Evolutionary conservation across 37 sponge, comb jelly and placozoan species (phyloP).

Genomic region (Cladorhizidae sp.): DNA sequence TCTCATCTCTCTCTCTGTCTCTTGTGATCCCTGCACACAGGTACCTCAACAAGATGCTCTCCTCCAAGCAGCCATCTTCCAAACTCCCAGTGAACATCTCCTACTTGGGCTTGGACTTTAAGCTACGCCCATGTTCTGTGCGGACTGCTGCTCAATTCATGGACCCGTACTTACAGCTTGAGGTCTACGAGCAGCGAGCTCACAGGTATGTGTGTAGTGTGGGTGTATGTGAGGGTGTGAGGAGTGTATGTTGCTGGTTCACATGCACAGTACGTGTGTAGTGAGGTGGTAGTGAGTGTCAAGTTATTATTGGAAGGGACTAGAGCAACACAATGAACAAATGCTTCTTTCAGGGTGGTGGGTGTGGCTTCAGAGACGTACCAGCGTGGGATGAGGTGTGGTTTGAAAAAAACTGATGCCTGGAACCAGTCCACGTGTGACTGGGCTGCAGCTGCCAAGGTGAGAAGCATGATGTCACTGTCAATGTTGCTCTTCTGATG

Average conservation of each 20-base stretch:
- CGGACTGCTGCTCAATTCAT: conserved; percentile 43
- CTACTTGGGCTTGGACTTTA: conserved; percentile 68
- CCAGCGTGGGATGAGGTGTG: conserved; percentile 38
- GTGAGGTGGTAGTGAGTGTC: no score
- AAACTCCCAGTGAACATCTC: conserved; percentile 56
- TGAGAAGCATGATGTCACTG: conserved; percentile 5
- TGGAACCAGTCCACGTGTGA: conserved; percentile 66
- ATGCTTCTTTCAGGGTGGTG: conserved; percentile 31
- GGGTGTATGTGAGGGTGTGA: neutral
- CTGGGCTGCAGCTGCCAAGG: conserved; percentile 58
- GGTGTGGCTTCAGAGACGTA: conserved; percentile 43
- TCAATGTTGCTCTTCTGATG: neutral
- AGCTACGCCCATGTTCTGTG: conserved; percentile 35
- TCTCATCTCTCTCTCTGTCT: no score
- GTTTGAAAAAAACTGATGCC: conserved; percentile 52
- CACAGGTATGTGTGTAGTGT: conserved; percentile 42
- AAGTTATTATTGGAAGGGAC: no score
- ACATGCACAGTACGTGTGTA: no score
- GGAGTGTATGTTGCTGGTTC: no score
- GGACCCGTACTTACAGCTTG: conserved; percentile 74
- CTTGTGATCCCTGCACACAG: conserved; percentile 12
- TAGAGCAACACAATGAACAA: neutral
- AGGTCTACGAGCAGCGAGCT: conserved; percentile 74
- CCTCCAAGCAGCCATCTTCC: conserved; percentile 22
- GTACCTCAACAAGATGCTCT: conserved; percentile 69